A percentile compares a stretch with the other conserved stretches of the same genome.
These are phyloP conservation scores for human (Homo sapiens) DNA, from an alignment of 2,113 vertebrate genomes.

Conservation along the genomic window DNA sequence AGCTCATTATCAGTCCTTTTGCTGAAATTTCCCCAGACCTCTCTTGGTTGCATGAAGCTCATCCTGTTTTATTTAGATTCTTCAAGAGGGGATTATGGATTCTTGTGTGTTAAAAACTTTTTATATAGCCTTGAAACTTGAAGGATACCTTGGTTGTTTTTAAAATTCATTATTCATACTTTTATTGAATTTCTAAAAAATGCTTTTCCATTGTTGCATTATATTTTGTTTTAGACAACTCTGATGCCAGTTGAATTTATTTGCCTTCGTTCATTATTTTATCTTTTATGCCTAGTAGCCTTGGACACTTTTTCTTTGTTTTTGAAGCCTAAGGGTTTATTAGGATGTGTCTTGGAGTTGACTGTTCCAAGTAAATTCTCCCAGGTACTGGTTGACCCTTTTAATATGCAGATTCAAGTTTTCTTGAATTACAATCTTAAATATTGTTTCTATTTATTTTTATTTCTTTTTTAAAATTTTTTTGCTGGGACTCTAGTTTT, in stretches of 20 bases:
- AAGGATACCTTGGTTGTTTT: not conserved
- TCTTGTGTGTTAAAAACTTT: not conserved
- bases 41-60: not conserved
- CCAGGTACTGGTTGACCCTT: not conserved
- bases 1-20: not conserved
- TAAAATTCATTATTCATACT: not conserved
- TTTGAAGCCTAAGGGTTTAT: slow-evolving; percentile 8
- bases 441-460: not conserved
- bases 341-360: not conserved
- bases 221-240: not conserved
- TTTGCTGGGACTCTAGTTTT: not conserved
- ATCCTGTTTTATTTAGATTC: not conserved
- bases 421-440: not conserved
- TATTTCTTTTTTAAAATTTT: not conserved
- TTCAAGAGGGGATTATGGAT: not conserved
- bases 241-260: not conserved
- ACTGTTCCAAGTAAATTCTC: not conserved
- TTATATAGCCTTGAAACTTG: not conserved
- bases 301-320: not conserved
- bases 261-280: not conserved
- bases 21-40: not conserved
- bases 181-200: not conserved
- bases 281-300: not conserved
- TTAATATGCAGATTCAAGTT: not conserved
- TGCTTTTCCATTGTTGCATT: not conserved